Conservation (phyloP, 2,888 invertebrate genomes). For the Acleris sparsana region DNA sequence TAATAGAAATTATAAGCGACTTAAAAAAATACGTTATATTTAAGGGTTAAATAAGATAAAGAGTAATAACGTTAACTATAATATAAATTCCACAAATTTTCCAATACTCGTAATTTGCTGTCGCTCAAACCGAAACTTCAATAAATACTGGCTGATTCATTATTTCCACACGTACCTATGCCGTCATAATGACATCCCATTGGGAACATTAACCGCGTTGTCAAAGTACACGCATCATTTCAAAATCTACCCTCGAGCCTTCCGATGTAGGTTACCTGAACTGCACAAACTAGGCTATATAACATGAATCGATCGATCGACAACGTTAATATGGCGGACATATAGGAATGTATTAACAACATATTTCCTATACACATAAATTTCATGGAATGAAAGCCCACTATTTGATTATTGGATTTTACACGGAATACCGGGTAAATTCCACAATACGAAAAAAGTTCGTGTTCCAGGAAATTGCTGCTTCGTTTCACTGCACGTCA, state of each 20-base stretch:
- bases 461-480: too few relatives aligned
- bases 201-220: neutral
- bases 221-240: neutral
- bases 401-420: conserved; percentile 13
- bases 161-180: conserved; percentile 2
- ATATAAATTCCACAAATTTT: too few relatives aligned
- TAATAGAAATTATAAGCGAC: too few relatives aligned
- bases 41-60: too few relatives aligned
- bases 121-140: neutral
- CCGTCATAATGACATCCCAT: conserved; percentile 1
- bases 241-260: neutral
- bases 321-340: conserved; percentile 1
- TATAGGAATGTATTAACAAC: conserved; percentile 8
- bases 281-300: neutral
- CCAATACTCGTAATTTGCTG: too few relatives aligned
- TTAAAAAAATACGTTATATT: too few relatives aligned
- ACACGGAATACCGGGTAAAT: neutral
- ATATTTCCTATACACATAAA: neutral
- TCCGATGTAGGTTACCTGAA: neutral
- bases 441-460: too few relatives aligned
- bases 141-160: neutral
- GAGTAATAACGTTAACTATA: too few relatives aligned
- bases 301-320: conserved; percentile 9
- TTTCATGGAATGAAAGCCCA: neutral
- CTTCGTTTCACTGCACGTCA: too few relatives aligned